These are phyloP conservation scores for Brachionus sp. DNA, from an alignment of 1,140 invertebrate genomes.

Conservation along the genomic window DNA sequence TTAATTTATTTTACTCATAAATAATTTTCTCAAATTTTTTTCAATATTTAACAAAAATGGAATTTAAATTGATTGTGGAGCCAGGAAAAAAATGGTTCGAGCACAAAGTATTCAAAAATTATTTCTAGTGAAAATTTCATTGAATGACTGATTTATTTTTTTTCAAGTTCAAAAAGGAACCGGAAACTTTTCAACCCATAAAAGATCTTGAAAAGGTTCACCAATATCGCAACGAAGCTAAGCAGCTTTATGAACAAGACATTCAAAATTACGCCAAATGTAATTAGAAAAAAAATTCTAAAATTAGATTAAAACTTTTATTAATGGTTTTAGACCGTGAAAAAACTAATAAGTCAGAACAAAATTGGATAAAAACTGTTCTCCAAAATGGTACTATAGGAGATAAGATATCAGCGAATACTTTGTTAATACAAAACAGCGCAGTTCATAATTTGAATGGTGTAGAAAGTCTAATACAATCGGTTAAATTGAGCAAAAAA, in stretches of 20 bases:
- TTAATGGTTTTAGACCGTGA: conserved; percentile 50
- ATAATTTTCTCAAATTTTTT: conserved; percentile 15
- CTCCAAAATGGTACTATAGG: conserved; percentile 73
- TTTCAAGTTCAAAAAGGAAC: conserved; percentile 36
- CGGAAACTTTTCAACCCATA: not conserved
- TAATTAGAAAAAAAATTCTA: conserved; percentile 47
- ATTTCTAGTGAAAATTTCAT: not conserved
- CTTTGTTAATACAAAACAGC: conserved; percentile 76
- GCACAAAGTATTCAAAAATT: conserved; percentile 38
- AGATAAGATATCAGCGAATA: conserved; percentile 80
- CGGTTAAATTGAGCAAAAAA: conserved; percentile 76
- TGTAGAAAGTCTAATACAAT: conserved; percentile 69
- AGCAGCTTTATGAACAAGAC: conserved; percentile 58
- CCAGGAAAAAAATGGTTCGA: conserved; percentile 13
- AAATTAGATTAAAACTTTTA: conserved; percentile 49
- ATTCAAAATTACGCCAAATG: conserved; percentile 62
- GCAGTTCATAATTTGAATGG: conserved; percentile 73
- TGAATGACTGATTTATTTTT: not conserved
- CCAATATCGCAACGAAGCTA: conserved; percentile 31
- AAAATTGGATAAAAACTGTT: conserved; percentile 74
- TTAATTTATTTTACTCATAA: not conserved
- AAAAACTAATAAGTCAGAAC: conserved; percentile 56
- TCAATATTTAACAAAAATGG: conserved; percentile 2
- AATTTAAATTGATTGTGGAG: conserved; percentile 13
- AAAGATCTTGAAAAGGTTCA: conserved; percentile 16